Conservation (phyloP, 2,888 invertebrate species). For the Anoncus sp. region DNA sequence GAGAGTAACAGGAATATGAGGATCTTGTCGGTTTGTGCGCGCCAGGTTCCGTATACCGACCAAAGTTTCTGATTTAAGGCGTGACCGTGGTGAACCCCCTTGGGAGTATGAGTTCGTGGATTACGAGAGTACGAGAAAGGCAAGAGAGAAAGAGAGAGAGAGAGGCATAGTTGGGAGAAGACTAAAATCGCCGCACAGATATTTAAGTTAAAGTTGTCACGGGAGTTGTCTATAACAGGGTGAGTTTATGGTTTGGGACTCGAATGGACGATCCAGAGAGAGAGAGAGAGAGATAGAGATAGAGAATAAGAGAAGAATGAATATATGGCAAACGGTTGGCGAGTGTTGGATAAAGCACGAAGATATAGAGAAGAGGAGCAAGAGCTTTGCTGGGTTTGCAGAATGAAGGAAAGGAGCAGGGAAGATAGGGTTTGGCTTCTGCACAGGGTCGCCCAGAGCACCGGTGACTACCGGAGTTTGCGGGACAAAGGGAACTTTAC, state of each 20-base stretch:
- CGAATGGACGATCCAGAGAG: constrained; percentile 15
- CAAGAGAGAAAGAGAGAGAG: constrained; percentile 5
- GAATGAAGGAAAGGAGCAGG: constrained; percentile 14
- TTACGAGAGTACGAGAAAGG: constrained; percentile 5
- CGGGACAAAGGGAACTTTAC: constrained; percentile 79
- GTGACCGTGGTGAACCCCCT: constrained; percentile 40
- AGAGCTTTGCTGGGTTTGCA: constrained; percentile 23
- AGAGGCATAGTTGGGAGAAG: constrained; percentile 6
- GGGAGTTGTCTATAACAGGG: constrained; percentile 64
- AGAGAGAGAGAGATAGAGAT: too few species aligned
- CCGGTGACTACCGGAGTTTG: constrained; percentile 69
- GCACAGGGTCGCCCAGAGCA: constrained; percentile 59
- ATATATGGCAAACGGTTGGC: constrained; percentile 26
- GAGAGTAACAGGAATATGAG: constrained; percentile 26
- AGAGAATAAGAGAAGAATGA: constrained; percentile 47
- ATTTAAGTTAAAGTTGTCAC: constrained; percentile 71
- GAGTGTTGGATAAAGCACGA: constrained; percentile 13
- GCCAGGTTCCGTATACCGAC: constrained; percentile 11
- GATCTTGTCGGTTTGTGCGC: constrained; percentile 24
- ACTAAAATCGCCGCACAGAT: constrained; percentile 62
- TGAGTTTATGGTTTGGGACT: constrained; percentile 6
- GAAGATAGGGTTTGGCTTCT: constrained; percentile 63
- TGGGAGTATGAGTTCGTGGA: constrained; percentile 32
- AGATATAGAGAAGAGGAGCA: constrained; percentile 32
- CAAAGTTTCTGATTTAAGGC: constrained; percentile 63